phyloP scores from a whole-genome alignment of 2,113 vertebrate genomes.

The Danio rerio region DNA sequence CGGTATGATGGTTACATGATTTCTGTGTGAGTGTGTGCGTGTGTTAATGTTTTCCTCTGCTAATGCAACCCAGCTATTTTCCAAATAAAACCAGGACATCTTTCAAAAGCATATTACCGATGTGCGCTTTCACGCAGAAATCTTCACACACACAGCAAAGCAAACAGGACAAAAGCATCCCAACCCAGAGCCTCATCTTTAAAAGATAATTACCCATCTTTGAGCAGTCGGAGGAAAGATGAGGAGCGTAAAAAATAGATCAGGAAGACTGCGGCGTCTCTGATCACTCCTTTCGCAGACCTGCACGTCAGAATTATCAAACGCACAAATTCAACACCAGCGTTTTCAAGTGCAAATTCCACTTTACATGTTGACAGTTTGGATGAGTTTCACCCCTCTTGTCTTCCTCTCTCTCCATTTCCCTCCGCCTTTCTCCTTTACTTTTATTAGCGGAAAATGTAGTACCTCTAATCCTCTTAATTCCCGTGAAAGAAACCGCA shows the following conservation, averaged over 20 bases:
- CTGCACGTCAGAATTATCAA: slow-evolving; percentile 71
- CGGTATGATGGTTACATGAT: background rate
- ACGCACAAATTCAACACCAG: slow-evolving; percentile 69
- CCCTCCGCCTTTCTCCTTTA: slow-evolving; percentile 55
- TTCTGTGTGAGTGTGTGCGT: background rate
- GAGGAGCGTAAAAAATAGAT: slow-evolving; percentile 79
- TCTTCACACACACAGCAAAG: background rate
- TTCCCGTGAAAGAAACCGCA: slow-evolving; percentile 59
- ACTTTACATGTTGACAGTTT: slow-evolving; percentile 74
- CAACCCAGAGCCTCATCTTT: slow-evolving; percentile 57
- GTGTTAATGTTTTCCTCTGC: background rate
- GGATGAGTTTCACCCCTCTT: slow-evolving; percentile 59
- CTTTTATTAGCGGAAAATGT: slow-evolving; percentile 66
- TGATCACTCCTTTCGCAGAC: slow-evolving; percentile 71
- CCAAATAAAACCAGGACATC: background rate
- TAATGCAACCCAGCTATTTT: background rate
- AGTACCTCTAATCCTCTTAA: slow-evolving; percentile 66
- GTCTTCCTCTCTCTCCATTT: slow-evolving; percentile 52
- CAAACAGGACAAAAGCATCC: slow-evolving; percentile 61
- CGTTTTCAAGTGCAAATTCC: slow-evolving; percentile 77
- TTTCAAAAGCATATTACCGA: background rate
- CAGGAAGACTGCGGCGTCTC: slow-evolving; percentile 65
- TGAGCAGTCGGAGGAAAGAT: slow-evolving; percentile 66
- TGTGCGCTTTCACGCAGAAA: background rate
- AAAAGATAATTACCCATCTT: slow-evolving; percentile 77